phyloP scores from a whole-genome alignment of 2,113 vertebrate species.

The Leptosomus discolor region DNA sequence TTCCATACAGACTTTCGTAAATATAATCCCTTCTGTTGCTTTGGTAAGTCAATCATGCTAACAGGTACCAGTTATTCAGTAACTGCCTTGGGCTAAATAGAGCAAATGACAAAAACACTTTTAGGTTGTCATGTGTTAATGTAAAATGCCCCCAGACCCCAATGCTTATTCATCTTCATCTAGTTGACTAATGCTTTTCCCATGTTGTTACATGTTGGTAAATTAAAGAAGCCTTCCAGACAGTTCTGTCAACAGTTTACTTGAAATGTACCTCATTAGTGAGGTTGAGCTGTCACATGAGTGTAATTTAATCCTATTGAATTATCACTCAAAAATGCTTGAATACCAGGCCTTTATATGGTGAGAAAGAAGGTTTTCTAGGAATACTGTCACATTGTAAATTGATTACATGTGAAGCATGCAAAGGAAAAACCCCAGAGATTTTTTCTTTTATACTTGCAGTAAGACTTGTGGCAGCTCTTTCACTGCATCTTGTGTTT shows the following conservation, averaged over 20 bases:
- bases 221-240: conserved; percentile 83
- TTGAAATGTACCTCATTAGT: conserved; percentile 83
- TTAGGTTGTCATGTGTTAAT: conserved; percentile 83
- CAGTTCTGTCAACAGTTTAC: conserved; percentile 87
- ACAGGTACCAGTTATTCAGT: conserved; percentile 71
- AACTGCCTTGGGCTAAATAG: conserved; percentile 79
- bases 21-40: conserved; percentile 66
- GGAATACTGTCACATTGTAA: conserved; percentile 44
- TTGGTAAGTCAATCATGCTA: conserved; percentile 75
- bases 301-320: conserved; percentile 82
- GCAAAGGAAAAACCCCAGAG: background rate
- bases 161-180: conserved; percentile 84
- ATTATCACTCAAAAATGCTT: conserved; percentile 80
- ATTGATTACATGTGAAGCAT: conserved; percentile 51
- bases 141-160: conserved; percentile 79
- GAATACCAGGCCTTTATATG: conserved; percentile 74
- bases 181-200: conserved; percentile 82
- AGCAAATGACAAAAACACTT: conserved; percentile 81
- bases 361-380: conserved; percentile 72
- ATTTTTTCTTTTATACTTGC: background rate
- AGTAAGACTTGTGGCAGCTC: background rate
- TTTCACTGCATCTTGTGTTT: background rate
- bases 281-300: conserved; percentile 75
- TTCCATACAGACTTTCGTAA: conserved; percentile 37
- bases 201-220: conserved; percentile 81